Conservation (phyloP, 2,888 invertebrate genomes). For the Athetis lepigone region DNA sequence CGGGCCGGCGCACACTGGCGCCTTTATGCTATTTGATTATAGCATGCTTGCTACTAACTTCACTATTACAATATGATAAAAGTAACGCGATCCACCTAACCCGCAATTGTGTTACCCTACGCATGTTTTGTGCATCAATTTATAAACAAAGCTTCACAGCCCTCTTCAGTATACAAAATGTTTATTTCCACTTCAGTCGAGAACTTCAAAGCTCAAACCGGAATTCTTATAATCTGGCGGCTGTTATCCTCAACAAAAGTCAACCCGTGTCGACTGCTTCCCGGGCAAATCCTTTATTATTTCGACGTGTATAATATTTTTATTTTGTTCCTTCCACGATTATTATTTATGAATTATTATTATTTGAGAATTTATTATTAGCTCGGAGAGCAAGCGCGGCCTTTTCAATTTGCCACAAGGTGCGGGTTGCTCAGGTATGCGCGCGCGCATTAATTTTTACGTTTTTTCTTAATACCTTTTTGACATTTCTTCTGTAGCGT, state of each 20-base stretch:
- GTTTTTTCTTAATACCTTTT: conserved; percentile 79
- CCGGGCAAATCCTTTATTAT: conserved; percentile 88
- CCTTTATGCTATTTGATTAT: conserved; percentile 74
- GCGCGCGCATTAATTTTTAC: conserved; percentile 65
- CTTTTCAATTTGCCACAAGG: conserved; percentile 90
- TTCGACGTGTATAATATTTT: conserved; percentile 88
- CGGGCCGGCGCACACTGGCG: conserved; percentile 81
- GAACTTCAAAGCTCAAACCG: conserved; percentile 16
- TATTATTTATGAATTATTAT: conserved; percentile 91
- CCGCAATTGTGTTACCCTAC: conserved; percentile 49
- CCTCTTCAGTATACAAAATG: conserved; percentile 17
- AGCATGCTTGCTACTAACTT: conserved; percentile 64
- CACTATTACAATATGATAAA: conserved; percentile 62
- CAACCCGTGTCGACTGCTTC: conserved; percentile 77
- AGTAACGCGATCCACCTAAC: conserved; percentile 60
- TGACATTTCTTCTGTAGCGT: conserved; percentile 79
- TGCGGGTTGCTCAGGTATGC: conserved; percentile 80
- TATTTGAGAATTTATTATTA: conserved; percentile 90
- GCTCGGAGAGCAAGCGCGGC: conserved; percentile 85
- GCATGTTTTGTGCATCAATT: conserved; percentile 46
- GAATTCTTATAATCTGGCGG: conserved; percentile 24
- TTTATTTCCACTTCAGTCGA: conserved; percentile 16
- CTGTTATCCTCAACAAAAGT: conserved; percentile 62
- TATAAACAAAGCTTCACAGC: conserved; percentile 31
- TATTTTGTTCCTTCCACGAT: conserved; percentile 88